These are phyloP conservation scores for Temnothorax unifasciatus DNA, from an alignment of 2,888 invertebrate species.

Conservation along the genomic window DNA sequence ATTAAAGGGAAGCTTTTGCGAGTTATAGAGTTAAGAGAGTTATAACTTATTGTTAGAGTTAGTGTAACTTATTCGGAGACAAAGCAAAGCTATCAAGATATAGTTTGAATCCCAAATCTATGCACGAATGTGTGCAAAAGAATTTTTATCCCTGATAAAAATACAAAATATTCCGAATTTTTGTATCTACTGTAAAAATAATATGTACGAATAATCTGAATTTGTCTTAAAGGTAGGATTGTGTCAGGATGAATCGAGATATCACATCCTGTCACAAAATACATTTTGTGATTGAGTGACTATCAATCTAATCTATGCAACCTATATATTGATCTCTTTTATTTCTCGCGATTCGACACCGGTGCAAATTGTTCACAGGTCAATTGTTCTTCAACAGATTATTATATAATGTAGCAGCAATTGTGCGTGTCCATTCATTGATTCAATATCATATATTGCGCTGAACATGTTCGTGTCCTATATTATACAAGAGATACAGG, in stretches of 20 bases:
- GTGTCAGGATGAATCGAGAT: not conserved
- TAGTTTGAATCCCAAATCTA: not conserved
- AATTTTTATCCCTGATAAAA: not conserved
- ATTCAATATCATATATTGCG: slow-evolving; percentile 21
- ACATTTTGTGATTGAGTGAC: slow-evolving; percentile 39
- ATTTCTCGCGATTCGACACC: slow-evolving; percentile 37
- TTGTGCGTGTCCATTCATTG: slow-evolving; percentile 18
- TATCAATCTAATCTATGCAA: slow-evolving; percentile 10
- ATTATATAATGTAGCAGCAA: slow-evolving; percentile 48
- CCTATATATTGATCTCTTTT: slow-evolving; percentile 26
- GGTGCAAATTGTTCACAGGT: not conserved
- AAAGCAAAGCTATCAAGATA: not conserved
- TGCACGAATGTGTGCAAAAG: not conserved
- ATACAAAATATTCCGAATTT: not conserved
- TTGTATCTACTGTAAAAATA: not conserved
- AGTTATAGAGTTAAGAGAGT: not conserved
- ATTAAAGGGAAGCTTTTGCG: not conserved
- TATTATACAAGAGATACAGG: not conserved
- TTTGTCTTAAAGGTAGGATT: not conserved
- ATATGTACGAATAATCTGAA: not conserved
- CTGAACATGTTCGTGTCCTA: not conserved
- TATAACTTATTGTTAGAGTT: no score
- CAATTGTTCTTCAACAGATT: slow-evolving; percentile 43
- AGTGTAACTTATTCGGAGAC: not conserved
- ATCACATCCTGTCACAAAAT: not conserved